A percentile compares a stretch with the other conserved stretches of the same genome.
phyloP scores from a whole-genome alignment of 2,888 invertebrate species.

The Zaprionus lineosus region DNA sequence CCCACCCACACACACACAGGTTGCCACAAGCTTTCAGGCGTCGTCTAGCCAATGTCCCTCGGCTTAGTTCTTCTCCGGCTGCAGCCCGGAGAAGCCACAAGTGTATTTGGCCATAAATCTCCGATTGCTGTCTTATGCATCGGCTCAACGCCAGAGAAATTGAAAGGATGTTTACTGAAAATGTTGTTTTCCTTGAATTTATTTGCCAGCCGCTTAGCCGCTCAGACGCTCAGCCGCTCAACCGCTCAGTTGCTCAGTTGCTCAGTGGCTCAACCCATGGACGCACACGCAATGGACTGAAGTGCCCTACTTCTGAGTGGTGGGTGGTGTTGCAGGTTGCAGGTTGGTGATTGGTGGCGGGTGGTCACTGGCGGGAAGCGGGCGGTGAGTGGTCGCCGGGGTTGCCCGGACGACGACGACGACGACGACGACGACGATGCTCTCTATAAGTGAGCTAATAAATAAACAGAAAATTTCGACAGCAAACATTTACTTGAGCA shows the following conservation, averaged over 20 bases:
- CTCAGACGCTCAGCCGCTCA: no score
- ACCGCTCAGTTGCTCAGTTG: no score
- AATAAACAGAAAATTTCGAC: conserved; percentile 72
- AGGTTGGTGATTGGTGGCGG: no score
- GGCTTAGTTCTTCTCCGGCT: conserved; percentile 33
- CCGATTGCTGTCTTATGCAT: conserved; percentile 69
- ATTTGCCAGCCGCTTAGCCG: conserved; percentile 43
- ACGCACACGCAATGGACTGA: conserved; percentile 45
- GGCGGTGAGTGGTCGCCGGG: no score
- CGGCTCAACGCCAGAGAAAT: conserved; percentile 26
- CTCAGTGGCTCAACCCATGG: no score
- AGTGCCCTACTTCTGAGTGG: not conserved
- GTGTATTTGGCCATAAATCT: conserved; percentile 70
- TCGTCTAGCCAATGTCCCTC: not conserved
- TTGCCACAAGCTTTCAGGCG: conserved; percentile 45
- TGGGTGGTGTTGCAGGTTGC: not conserved
- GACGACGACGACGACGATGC: conserved; percentile 8
- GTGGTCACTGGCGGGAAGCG: no score
- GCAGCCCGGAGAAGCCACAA: conserved; percentile 68
- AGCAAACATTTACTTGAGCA: conserved; percentile 76
- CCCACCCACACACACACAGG: no score
- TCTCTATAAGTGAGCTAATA: conserved; percentile 69
- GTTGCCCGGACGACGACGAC: no score
- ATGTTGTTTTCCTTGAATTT: conserved; percentile 75
- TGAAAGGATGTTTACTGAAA: conserved; percentile 68